Evolutionary conservation across 2,113 vertebrate genomes (phyloP), one percentile per base, ranked within the genome.

Genomic region (Oreotrochilus melanogaster): DNA sequence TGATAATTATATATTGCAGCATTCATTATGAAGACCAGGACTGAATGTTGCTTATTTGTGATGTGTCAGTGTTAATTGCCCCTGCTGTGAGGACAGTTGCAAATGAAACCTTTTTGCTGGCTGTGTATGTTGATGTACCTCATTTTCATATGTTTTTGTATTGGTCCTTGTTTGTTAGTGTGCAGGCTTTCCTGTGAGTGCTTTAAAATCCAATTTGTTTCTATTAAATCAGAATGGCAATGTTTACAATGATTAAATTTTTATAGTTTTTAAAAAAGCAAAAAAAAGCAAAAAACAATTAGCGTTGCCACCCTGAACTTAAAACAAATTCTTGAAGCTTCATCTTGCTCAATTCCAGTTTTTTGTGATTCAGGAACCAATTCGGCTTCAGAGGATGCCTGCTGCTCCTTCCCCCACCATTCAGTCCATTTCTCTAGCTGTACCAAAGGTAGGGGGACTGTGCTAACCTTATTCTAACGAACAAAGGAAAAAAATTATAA

Each of bases 401-500:
- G 81, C 96, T 19, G 97, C 97, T 96, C 98, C 98, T 43, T 97
- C 98, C 96, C 98, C 98, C 94, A 91, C 96, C 86, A 98, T 98
- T 78, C 98, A 98, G 51, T 97, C 98, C 95, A 98, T 99, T 56
- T 84, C 98, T 56, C 96, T 99, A 96, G 97, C 97, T 87, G 96
- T 98, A 92, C 99, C 98, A 92, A 99, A 99, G 99, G 99, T 99
- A 98, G 94, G 95, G 91, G 95, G 86, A 75, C 67, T 89, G 92
- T 91, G 33, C 71, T 93, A 86, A 93, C 95, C 67, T 95, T 86
- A 74, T 81, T 93, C 85, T 73, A 86, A 88, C 92, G 60, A 91
- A 70, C 11, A 75, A 86, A 95, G 43, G 31, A 76, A 86, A 88
- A 81, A 64, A 15, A n/a, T n/a, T 18, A 31, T 1, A 21, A 33